phyloP scores from a whole-genome alignment of 2,797 vertebrate genomes.

The Pangasius krempfi region DNA sequence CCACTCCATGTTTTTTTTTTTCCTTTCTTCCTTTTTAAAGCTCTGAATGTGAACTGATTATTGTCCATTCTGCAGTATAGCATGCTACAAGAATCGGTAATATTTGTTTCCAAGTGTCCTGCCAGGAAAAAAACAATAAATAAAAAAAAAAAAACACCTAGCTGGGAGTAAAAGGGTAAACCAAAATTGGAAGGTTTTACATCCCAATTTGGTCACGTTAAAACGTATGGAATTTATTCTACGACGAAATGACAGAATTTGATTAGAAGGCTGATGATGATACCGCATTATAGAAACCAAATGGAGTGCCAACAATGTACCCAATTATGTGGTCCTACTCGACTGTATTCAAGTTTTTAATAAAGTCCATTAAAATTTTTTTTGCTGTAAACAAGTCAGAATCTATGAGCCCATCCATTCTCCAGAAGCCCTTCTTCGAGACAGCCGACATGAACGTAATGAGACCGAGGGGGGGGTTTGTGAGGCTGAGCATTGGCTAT shows the following conservation, averaged over 20 bases:
- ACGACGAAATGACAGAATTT: neutral
- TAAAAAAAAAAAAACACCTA: conserved; percentile 9
- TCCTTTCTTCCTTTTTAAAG: neutral
- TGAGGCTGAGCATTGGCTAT: conserved; percentile 51
- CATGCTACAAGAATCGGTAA: neutral
- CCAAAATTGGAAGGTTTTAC: neutral
- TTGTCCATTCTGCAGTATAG: neutral
- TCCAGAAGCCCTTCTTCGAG: conserved; percentile 51
- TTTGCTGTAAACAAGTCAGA: conserved; percentile 32
- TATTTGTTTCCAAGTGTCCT: neutral
- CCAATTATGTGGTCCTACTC: neutral
- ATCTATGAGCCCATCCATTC: conserved; percentile 47
- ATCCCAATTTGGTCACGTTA: neutral
- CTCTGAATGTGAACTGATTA: neutral
- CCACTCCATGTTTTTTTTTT: neutral
- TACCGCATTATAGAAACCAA: conserved; percentile 4
- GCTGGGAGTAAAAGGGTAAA: neutral
- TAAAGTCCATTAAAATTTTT: neutral
- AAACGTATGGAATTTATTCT: neutral
- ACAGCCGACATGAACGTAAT: conserved; percentile 55
- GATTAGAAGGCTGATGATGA: neutral
- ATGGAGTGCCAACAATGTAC: neutral
- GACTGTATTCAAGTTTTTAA: neutral
- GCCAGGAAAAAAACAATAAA: neutral
- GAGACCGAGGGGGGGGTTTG: conserved; percentile 26